Conservation (phyloP, 30 jellyfish, hydroid and myxozoan species). For the Hydra vulgaris region DNA sequence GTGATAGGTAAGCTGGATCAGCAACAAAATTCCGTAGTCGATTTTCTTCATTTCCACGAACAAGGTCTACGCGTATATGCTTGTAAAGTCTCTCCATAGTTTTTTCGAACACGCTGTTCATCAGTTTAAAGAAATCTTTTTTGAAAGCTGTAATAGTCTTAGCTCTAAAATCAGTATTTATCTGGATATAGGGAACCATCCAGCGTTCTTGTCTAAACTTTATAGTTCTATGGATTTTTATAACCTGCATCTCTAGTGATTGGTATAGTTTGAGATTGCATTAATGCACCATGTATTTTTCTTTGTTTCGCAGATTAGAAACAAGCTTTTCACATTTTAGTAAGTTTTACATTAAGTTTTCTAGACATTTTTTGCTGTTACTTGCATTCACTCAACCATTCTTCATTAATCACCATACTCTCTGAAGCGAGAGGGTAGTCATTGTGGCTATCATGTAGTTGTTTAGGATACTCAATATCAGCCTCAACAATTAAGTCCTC, state of each 20-base stretch:
- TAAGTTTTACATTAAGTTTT: neutral
- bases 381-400: neutral
- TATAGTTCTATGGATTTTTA: too few species aligned
- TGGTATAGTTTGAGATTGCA: too few species aligned
- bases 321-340: too few species aligned
- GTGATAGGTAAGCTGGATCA: neutral
- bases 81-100: conserved; percentile 52
- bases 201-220: too few species aligned
- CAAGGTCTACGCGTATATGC: neutral
- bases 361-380: neutral
- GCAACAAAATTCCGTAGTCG: neutral
- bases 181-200: neutral
- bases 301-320: too few species aligned
- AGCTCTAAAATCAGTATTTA: neutral
- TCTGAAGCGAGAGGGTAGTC: neutral
- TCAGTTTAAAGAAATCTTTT: conserved; percentile 45
- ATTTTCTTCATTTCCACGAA: neutral
- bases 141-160: neutral
- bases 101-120: conserved; percentile 51
- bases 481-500: neutral
- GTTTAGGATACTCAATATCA: neutral
- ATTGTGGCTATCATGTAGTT: neutral
- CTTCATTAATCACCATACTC: neutral
- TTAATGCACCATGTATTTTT: too few species aligned
- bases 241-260: too few species aligned